phyloP scores from a whole-genome alignment of 1,140 invertebrate genomes.

The Heliconius eleuchia region DNA sequence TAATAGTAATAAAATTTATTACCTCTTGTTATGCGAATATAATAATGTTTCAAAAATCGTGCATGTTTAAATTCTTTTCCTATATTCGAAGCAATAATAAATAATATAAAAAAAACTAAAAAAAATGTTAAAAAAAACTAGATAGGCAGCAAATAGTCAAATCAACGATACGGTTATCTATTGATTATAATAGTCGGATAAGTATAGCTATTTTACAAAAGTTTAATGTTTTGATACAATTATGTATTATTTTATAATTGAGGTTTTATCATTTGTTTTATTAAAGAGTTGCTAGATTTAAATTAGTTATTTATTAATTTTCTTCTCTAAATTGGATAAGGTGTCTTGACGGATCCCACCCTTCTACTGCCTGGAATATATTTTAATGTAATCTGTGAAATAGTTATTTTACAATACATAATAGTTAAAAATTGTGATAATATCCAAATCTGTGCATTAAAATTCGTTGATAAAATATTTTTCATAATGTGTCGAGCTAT shows the following conservation, averaged over 20 bases:
- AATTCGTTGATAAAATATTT: neutral
- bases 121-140: neutral
- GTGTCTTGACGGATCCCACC: neutral
- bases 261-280: neutral
- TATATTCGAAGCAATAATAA: slow-evolving; percentile 9
- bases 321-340: neutral
- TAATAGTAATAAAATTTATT: slow-evolving; percentile 6
- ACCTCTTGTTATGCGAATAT: slow-evolving; percentile 4
- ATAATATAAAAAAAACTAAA: neutral
- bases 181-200: neutral
- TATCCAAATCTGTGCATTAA: slow-evolving; percentile 5
- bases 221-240: slow-evolving; percentile 1
- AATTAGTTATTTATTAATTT: neutral
- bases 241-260: neutral
- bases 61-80: neutral
- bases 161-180: neutral
- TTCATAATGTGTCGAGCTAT: neutral
- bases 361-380: slow-evolving; percentile 1
- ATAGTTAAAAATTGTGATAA: slow-evolving; percentile 5
- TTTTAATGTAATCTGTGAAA: neutral
- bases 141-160: slow-evolving; percentile 13
- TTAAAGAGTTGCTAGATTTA: neutral
- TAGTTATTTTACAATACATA: neutral
- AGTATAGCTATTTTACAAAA: neutral
- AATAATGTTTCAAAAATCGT: neutral